These are phyloP conservation scores for Agrochola lychnidis DNA, from an alignment of 2,888 invertebrate genomes.

Conservation along the genomic window DNA sequence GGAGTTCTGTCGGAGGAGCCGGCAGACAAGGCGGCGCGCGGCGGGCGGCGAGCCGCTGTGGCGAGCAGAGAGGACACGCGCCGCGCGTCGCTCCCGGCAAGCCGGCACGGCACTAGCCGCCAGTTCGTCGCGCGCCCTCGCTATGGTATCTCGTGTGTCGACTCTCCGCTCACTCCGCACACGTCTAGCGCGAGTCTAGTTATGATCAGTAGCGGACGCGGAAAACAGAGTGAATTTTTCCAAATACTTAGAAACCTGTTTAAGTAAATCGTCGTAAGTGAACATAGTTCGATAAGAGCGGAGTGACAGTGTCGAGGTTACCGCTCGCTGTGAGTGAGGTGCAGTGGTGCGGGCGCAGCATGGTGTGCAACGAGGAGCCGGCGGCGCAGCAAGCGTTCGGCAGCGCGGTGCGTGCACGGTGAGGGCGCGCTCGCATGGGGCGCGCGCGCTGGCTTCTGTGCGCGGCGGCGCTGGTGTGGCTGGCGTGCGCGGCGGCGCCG, in stretches of 20 bases:
- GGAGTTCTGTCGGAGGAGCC: conserved; percentile 6
- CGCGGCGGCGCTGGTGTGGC: conserved; percentile 42
- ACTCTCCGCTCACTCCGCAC: not conserved
- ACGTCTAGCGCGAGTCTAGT: conserved; percentile 38
- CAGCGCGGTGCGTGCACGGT: conserved; percentile 23
- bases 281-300: not conserved
- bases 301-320: conserved; percentile 14
- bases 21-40: conserved; percentile 48
- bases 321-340: conserved; percentile 8
- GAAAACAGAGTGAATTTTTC: conserved; percentile 9
- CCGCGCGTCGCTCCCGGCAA: conserved; percentile 2
- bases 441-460: conserved; percentile 46
- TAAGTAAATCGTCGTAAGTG: not conserved
- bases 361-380: conserved; percentile 17
- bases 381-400: conserved; percentile 2
- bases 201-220: conserved; percentile 31
- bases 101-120: conserved; percentile 19
- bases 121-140: conserved; percentile 51
- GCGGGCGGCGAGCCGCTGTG: conserved; percentile 12
- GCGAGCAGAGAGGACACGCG: conserved; percentile 27
- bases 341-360: conserved; percentile 12
- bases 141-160: not conserved
- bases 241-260: not conserved
- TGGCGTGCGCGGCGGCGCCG: conserved; percentile 24
- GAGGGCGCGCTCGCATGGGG: conserved; percentile 39